Conservation (phyloP, 2,888 invertebrate genomes). For the Trichogramma evanescens region DNA sequence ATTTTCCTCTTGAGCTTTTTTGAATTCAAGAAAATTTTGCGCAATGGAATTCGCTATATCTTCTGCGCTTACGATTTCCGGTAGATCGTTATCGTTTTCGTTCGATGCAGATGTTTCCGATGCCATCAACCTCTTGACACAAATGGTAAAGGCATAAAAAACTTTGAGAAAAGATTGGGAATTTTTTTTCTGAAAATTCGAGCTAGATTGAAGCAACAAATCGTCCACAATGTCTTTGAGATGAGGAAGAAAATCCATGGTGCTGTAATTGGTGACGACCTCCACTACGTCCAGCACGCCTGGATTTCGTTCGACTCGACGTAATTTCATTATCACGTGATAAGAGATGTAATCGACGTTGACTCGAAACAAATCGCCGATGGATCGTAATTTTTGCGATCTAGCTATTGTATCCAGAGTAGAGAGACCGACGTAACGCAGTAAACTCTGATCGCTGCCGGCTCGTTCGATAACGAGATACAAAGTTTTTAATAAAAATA, state of each 20-base stretch:
- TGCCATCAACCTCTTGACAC: conserved; percentile 55
- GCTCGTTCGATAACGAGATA: conserved; percentile 66
- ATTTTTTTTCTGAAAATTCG: conserved; percentile 54
- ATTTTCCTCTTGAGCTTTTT: conserved; percentile 35
- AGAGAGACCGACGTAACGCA: conserved; percentile 57
- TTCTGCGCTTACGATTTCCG: not conserved
- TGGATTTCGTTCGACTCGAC: conserved; percentile 56
- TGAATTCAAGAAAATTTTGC: conserved; percentile 45
- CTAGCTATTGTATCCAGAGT: conserved; percentile 55
- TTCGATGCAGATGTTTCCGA: conserved; percentile 5
- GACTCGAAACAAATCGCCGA: conserved; percentile 57
- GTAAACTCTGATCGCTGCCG: conserved; percentile 59
- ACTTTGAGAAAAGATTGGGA: conserved; percentile 61
- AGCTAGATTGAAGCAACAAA: conserved; percentile 58
- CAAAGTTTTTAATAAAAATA: conserved; percentile 59
- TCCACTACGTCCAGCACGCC: conserved; percentile 65
- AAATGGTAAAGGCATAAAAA: conserved; percentile 62
- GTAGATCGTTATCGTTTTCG: conserved; percentile 1
- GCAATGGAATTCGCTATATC: conserved; percentile 35
- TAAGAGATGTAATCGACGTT: conserved; percentile 72
- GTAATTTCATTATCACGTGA: conserved; percentile 61
- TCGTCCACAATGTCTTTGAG: conserved; percentile 64
- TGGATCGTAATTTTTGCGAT: conserved; percentile 52
- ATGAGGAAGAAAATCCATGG: conserved; percentile 57
- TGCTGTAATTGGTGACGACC: conserved; percentile 66